Conservation (phyloP, 2,113 vertebrate genomes). For the Coptodon rendalli region DNA sequence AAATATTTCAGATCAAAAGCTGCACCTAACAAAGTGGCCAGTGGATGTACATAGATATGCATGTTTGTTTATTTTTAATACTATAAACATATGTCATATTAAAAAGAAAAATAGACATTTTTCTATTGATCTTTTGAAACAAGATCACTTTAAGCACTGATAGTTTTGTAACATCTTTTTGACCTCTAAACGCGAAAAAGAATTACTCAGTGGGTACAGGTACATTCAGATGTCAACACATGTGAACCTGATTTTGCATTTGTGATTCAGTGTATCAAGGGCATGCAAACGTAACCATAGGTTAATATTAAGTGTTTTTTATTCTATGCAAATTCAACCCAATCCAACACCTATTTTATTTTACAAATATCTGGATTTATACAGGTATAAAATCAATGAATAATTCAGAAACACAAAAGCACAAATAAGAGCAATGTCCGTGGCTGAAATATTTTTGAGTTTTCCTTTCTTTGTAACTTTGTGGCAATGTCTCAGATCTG, state of each 20-base stretch:
- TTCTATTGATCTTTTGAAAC: not conserved
- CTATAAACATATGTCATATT: not conserved
- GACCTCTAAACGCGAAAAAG: not conserved
- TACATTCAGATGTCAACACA: not conserved
- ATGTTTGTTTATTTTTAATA: not conserved
- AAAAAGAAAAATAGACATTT: not conserved
- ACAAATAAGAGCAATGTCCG: not conserved
- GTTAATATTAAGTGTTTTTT: not conserved
- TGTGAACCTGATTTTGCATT: fast-evolving
- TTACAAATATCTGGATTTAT: not conserved
- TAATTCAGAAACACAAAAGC: not conserved
- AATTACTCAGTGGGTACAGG: not conserved
- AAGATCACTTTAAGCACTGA: not conserved
- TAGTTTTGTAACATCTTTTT: not conserved
- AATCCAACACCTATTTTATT: not conserved
- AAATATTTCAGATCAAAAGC: not conserved
- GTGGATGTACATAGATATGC: not conserved
- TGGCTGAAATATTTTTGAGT: not conserved
- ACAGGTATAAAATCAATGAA: not conserved
- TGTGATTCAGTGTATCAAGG: not conserved
- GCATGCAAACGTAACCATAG: not conserved
- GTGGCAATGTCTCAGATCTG: not conserved
- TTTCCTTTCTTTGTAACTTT: not conserved
- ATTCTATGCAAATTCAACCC: not conserved
- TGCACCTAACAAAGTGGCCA: not conserved